Base-by-base conservation (phyloP, 2,113 vertebrate genomes). In the Chitala chitala region DNA sequence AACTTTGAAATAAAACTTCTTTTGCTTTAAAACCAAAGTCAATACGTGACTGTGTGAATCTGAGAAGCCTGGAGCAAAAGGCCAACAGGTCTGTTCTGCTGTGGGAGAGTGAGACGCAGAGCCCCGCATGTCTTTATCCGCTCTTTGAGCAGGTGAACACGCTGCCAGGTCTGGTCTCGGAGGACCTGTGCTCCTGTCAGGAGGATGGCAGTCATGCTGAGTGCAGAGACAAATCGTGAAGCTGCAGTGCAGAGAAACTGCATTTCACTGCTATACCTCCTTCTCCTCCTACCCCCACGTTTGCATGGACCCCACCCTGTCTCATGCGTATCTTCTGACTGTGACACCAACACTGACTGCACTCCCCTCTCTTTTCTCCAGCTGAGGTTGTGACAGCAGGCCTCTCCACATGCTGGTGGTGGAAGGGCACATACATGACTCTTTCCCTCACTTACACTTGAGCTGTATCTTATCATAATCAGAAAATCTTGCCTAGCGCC, bases 91-190 rank as follows among this genome's bases (percentile, higher is more conserved):
- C 6, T 20, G 63, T 44, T 75, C 72, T 58, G 68, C 76, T 72
- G n/a, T 75, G 72, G 12, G 29, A 29, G n/a, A 69, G 9, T 33
- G 44, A 29, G 75, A 73, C 73, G 77, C 38, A 74, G 77, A 68
- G 71, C 75, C 75, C 75, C 24, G 53, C 71, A 58, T 69, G 71
- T 71, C 66, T 76, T 55, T 31, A 77, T 79, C 77, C 77, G 70
- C 72, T 77, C 38, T 40, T 46, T 50, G 70, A 68, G 31, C 73
- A 56, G 68, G 65, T 71, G 66, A 59, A 40, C 46, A 36, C 73
- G 76, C 64, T 65, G 42, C 64, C 44, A 59, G 29, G 55, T 20
- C 13, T 5, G 20, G 22, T 50, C 65, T 69, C 65, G 0, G 33
- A 44, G 44, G 65, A 50, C 36, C 44, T 5, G 13, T 46, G 42